Evolutionary conservation across 2,888 invertebrate species (phyloP).

Genomic region (Melieria crassipennis): DNA sequence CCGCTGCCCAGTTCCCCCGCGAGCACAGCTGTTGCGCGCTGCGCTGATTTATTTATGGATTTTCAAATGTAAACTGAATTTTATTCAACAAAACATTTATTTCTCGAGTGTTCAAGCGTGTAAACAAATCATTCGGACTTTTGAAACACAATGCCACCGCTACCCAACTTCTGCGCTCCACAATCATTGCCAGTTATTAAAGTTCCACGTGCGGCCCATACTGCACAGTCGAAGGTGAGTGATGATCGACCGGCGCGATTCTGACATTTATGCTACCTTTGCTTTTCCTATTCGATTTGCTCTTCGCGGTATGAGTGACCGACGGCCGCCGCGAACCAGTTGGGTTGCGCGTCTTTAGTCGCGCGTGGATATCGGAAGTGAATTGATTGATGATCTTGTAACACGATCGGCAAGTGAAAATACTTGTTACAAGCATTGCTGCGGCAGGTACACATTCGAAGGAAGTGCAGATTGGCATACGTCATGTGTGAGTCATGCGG

Average conservation of each 20-base stretch:
- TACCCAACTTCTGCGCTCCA: not conserved
- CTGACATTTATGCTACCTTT: slow-evolving; percentile 14
- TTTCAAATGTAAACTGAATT: slow-evolving; percentile 50
- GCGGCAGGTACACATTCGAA: too few species aligned
- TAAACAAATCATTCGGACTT: slow-evolving; percentile 41
- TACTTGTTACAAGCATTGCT: too few species aligned
- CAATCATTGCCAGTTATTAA: not conserved
- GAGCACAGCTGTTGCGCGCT: slow-evolving; percentile 14
- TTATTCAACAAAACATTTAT: slow-evolving; percentile 39
- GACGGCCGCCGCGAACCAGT: slow-evolving; percentile 9
- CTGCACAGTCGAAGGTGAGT: slow-evolving; percentile 43
- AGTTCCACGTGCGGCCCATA: not conserved
- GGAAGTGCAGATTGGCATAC: too few species aligned
- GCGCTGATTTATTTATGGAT: slow-evolving; percentile 60
- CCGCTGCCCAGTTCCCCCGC: slow-evolving; percentile 27
- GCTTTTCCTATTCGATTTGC: not conserved
- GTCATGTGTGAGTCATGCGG: too few species aligned
- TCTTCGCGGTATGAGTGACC: not conserved
- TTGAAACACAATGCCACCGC: not conserved
- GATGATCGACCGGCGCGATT: slow-evolving; percentile 45
- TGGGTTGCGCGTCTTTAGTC: too few species aligned
- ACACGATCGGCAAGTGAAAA: slow-evolving; percentile 3
- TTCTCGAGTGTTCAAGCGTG: slow-evolving; percentile 31
- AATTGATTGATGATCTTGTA: slow-evolving; percentile 26
- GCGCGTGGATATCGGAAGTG: slow-evolving; percentile 22